Conservation (phyloP, 2,797 vertebrate species). For the Melanotaenia nigrans region DNA sequence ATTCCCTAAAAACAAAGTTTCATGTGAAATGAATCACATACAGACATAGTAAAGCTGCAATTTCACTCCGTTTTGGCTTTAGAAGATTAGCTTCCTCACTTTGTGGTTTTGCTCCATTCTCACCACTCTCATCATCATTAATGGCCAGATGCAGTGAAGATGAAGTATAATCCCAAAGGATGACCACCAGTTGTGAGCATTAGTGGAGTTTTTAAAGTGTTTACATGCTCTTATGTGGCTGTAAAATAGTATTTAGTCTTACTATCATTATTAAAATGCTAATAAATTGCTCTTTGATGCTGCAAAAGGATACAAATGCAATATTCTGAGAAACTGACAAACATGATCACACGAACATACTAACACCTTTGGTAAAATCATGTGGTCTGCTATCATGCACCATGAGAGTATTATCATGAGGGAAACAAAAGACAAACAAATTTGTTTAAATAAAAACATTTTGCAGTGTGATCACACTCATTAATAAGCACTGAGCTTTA, state of each 20-base stretch:
- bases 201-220: not conserved
- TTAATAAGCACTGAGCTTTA: constrained; percentile 52
- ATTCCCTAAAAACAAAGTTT: not conserved
- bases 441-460: constrained; percentile 25
- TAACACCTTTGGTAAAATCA: not conserved
- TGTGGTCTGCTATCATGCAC: not conserved
- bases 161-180: constrained; percentile 7
- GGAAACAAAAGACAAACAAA: constrained; percentile 20
- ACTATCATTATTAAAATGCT: not conserved
- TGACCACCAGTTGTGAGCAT: not conserved
- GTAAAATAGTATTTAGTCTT: not conserved
- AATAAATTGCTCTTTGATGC: not conserved
- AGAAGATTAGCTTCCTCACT: not conserved
- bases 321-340: not conserved
- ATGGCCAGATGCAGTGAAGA: not conserved
- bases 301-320: not conserved
- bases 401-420: constrained; percentile 24
- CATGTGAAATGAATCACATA: not conserved
- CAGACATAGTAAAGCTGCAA: no score
- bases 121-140: not conserved
- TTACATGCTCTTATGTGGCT: constrained; percentile 1
- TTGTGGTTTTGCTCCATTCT: not conserved
- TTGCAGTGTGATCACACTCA: constrained; percentile 33
- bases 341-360: not conserved
- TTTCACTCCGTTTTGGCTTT: not conserved